Evolutionary conservation across 1,140 invertebrate genomes (phyloP), one percentile per base, ranked within the genome.

Genomic region (Nebria ingens): DNA sequence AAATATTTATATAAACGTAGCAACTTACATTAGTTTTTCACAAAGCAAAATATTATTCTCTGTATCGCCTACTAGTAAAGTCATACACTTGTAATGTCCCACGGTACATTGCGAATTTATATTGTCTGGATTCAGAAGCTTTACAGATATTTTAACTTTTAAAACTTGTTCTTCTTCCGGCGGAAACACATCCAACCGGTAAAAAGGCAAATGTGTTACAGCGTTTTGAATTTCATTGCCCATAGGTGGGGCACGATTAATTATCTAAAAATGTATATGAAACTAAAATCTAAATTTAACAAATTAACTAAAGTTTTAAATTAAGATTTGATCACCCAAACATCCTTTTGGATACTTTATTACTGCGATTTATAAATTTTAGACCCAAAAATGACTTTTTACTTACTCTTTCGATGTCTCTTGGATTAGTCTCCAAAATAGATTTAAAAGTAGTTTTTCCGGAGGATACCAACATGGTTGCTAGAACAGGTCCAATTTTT

Each of bases 361-460:
- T n/a, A n/a, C n/a, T n/a, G n/a, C n/a, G n/a, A n/a, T n/a, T n/a
- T n/a, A n/a, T n/a, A n/a, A n/a, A n/a, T n/a, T n/a, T n/a, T n/a
- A n/a, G n/a, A n/a, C n/a, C n/a, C n/a, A n/a, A n/a, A n/a, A n/a
- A n/a, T n/a, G n/a, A n/a, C n/a, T n/a, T n/a, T n/a, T 20, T 20
- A 64, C 64, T 68, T 68, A 86, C 85, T 71, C 84, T 68, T 77
- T 91, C 87, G 56, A 91, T 70, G 66, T 87, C 80, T 65, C 86
- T 74, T 11, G 86, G 84, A 73, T 87, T 81, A 17, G 79, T 76
- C 51, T 81, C 74, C 51, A 75, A 68, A 23, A 91, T 67, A n/a
- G 77, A 67, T 63, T 81, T 69, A 65, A 90, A 86, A 51, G 76
- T 77, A 6, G 73, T 80, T 65, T 87, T 81, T 12, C 82, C 84